These are phyloP conservation scores for Nebria salina DNA, from an alignment of 2,888 invertebrate species.

Conservation along the genomic window DNA sequence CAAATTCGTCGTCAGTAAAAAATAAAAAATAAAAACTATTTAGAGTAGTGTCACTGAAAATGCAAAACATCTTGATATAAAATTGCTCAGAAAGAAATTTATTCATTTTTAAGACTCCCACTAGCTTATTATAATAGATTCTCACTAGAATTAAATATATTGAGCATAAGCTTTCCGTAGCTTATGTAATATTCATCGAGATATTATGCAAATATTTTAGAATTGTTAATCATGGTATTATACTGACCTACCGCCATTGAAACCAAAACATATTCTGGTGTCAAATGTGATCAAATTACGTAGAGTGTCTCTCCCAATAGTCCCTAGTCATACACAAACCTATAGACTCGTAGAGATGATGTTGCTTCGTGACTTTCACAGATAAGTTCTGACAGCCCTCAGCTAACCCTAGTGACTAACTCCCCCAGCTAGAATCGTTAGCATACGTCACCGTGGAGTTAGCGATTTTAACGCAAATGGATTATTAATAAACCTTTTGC, in stretches of 20 bases:
- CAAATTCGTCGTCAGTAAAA: too few species aligned
- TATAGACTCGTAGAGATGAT: neutral
- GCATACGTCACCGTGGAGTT: conserved; percentile 14
- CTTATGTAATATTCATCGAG: too few species aligned
- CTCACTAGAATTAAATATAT: too few species aligned
- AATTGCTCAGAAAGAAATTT: too few species aligned
- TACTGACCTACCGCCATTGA: neutral
- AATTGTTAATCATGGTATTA: neutral
- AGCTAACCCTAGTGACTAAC: neutral
- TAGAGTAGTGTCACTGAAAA: too few species aligned
- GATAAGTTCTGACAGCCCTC: conserved; percentile 10
- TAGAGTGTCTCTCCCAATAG: too few species aligned
- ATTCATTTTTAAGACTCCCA: too few species aligned
- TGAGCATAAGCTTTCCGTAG: too few species aligned
- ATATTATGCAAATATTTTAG: too few species aligned
- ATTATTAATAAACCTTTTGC: conserved; percentile 16
- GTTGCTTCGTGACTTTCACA: conserved; percentile 12
- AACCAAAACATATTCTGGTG: neutral
- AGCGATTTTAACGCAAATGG: conserved; percentile 11
- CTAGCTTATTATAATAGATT: too few species aligned
- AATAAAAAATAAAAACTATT: too few species aligned
- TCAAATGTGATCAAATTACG: neutral
- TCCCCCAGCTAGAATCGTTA: neutral
- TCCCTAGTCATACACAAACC: neutral
- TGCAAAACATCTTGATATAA: too few species aligned